A percentile compares a stretch with the other conserved stretches of the same genome.
These are phyloP conservation scores for Hydrotaea cyrtoneurina DNA, from an alignment of 2,888 invertebrate genomes.

Conservation along the genomic window DNA sequence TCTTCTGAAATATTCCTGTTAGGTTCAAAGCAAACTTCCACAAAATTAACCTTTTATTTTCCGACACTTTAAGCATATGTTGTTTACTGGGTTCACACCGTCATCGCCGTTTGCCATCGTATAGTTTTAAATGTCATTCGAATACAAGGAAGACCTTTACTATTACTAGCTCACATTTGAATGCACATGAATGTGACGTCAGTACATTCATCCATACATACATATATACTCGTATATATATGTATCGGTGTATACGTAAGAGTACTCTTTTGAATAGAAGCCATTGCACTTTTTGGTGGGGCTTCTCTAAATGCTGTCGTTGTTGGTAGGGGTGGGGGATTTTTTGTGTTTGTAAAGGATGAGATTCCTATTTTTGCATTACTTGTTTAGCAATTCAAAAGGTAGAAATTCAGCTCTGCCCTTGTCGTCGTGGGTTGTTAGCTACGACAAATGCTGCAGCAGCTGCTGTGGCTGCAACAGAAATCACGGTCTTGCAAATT, in stretches of 20 bases:
- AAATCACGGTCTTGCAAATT: constrained; percentile 35
- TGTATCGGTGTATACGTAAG: neutral
- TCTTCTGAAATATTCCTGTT: too few species aligned
- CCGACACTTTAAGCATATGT: too few species aligned
- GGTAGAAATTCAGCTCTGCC: neutral
- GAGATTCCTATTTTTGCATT: constrained; percentile 13
- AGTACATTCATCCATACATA: too few species aligned
- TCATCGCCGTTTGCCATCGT: neutral
- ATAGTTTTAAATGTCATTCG: constrained; percentile 7
- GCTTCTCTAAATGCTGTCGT: neutral
- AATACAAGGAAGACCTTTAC: neutral
- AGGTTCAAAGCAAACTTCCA: too few species aligned
- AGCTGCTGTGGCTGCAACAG: neutral
- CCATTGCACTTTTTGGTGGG: constrained; percentile 10
- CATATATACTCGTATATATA: too few species aligned
- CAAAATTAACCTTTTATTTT: too few species aligned
- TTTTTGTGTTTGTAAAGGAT: neutral
- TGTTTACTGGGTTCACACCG: neutral
- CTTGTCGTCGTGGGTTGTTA: neutral
- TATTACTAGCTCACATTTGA: neutral
- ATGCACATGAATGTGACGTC: neutral
- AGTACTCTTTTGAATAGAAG: neutral
- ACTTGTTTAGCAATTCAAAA: constrained; percentile 34
- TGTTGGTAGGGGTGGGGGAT: too few species aligned
- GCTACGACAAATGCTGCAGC: neutral